phyloP scores from a whole-genome alignment of 2,797 vertebrate genomes.

The Mastacembelus armatus region DNA sequence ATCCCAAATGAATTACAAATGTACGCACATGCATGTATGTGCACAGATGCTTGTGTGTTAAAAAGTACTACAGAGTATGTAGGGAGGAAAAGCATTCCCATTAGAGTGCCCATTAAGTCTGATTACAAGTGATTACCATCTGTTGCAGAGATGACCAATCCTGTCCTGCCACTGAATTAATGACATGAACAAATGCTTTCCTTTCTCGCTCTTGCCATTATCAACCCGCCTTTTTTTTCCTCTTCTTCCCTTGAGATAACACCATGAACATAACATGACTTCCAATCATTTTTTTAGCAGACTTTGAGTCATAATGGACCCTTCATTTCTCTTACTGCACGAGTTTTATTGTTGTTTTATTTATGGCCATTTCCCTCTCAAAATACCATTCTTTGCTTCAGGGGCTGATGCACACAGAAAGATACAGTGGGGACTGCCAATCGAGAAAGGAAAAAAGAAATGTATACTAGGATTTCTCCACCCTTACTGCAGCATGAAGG shows the following conservation, averaged over 20 bases:
- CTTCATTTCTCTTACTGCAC: slow-evolving; percentile 1
- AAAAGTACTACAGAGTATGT: slow-evolving; percentile 14
- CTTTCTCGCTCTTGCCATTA: slow-evolving; percentile 28
- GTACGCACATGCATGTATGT: background rate
- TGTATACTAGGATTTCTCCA: slow-evolving; percentile 15
- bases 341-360: slow-evolving; percentile 29
- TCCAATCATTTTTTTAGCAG: slow-evolving; percentile 8
- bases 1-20: slow-evolving; percentile 4
- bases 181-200: slow-evolving; percentile 57
- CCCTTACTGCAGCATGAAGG: background rate
- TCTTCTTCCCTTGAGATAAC: background rate
- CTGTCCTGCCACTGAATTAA: slow-evolving; percentile 49
- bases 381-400: background rate
- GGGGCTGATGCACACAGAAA: background rate
- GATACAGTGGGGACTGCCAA: background rate
- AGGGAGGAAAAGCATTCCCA: slow-evolving; percentile 49
- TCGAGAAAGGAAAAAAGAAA: slow-evolving; percentile 12
- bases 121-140: slow-evolving; percentile 64
- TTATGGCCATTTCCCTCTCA: slow-evolving; percentile 12
- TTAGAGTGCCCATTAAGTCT: slow-evolving; percentile 58
- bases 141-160: slow-evolving; percentile 44
- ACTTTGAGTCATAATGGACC: background rate
- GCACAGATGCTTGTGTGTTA: slow-evolving; percentile 23
- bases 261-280: slow-evolving; percentile 20
- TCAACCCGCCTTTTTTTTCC: slow-evolving; percentile 11